phyloP scores from a whole-genome alignment of 2,888 invertebrate species.

The Apodemia zela region DNA sequence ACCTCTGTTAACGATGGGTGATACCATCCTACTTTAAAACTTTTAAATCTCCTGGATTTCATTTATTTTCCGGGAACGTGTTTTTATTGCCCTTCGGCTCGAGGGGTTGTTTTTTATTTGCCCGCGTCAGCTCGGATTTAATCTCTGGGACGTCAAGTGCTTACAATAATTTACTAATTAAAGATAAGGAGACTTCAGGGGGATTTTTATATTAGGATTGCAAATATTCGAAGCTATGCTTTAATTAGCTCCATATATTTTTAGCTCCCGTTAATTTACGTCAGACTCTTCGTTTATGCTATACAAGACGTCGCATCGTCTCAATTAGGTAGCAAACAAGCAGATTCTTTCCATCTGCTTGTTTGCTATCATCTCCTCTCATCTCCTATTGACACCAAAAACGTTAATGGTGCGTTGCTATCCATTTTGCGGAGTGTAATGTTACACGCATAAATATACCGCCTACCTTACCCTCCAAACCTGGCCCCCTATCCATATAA shows the following conservation, averaged over 20 bases:
- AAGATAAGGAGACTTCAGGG: conserved; percentile 40
- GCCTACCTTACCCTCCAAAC: too few relatives aligned
- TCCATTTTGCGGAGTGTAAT: too few relatives aligned
- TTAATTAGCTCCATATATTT: not conserved
- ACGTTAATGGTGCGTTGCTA: too few relatives aligned
- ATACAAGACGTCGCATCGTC: too few relatives aligned
- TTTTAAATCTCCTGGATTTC: conserved; percentile 7
- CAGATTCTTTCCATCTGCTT: too few relatives aligned
- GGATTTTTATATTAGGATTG: not conserved
- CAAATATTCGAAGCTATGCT: not conserved
- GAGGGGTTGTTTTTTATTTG: conserved; percentile 13
- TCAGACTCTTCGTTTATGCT: too few relatives aligned
- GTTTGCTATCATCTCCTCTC: too few relatives aligned
- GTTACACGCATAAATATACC: too few relatives aligned
- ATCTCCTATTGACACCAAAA: too few relatives aligned
- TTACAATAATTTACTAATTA: conserved; percentile 51
- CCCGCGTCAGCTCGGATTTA: conserved; percentile 20
- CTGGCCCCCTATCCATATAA: too few relatives aligned
- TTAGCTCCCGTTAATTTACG: too few relatives aligned
- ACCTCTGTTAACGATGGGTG: not conserved
- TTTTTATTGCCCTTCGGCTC: not conserved
- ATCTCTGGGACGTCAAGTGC: conserved; percentile 17
- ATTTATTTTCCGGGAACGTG: not conserved
- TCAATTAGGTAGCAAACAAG: too few relatives aligned
- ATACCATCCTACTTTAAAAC: not conserved